Conservation (phyloP, 2,888 invertebrate genomes). For the Villa cingulata region DNA sequence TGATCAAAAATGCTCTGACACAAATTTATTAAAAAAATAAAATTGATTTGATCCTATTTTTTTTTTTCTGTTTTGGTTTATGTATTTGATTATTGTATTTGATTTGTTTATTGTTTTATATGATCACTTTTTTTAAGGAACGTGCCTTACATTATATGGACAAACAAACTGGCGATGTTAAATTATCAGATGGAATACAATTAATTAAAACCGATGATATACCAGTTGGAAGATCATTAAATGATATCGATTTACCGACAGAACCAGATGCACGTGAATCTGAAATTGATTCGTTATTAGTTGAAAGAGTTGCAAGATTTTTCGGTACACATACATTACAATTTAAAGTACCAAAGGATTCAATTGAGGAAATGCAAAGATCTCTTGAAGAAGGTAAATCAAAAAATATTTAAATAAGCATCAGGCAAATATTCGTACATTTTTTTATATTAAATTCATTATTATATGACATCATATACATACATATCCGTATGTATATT, state of each 20-base stretch:
- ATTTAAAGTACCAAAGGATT: constrained; percentile 61
- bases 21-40: neutral
- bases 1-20: neutral
- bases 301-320: constrained; percentile 61
- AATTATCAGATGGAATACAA: constrained; percentile 48
- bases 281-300: constrained; percentile 55
- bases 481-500: no score
- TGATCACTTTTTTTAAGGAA: constrained; percentile 41
- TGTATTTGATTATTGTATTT: neutral
- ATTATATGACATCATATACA: no score
- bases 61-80: neutral
- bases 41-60: no score
- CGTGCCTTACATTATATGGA: constrained; percentile 57
- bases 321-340: constrained; percentile 67
- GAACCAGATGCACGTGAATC: constrained; percentile 59
- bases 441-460: no score
- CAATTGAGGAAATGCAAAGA: constrained; percentile 58
- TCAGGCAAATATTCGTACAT: no score
- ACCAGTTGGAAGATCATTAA: constrained; percentile 43
- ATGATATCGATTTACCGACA: constrained; percentile 53
- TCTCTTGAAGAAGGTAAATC: constrained; percentile 70
- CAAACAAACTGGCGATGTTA: constrained; percentile 43
- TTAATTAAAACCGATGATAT: constrained; percentile 43
- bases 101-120: neutral
- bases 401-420: no score